Evolutionary conservation across 2,888 invertebrate species (phyloP), one percentile per base, ranked within the genome.

Genomic region (Smittia aterrima): DNA sequence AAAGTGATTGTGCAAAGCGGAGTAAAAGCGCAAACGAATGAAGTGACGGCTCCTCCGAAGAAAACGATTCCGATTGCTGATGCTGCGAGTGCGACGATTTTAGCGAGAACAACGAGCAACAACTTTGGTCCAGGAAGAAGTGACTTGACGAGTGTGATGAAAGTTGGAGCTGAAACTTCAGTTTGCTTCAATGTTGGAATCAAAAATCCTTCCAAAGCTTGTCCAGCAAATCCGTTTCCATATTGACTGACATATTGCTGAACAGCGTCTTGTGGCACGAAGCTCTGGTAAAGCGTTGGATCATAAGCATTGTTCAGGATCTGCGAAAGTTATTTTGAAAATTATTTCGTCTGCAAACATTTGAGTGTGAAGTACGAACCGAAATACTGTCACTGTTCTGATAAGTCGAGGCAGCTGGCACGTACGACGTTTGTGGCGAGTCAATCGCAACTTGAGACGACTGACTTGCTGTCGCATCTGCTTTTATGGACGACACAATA

Each of bases 1-100:
- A 79, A 79, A 1, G 84, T 82, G 74, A 87, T 84, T 11, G 84
- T 83, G 77, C 89, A 89, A 71, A 88, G 76, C 1, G 86, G 85
- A 0, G 88, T 87, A 2, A 87, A 79, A 3, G 85, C 84, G 78
- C 88, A 89, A 0, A 88, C 78, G 1, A 85, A 81, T 1, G 84
- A 85, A 0, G 86, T 86, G 22, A 87, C 81, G 22, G 85, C 80
- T 9, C 85, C 83, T 1, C 87, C 87, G 70, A 87, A 79, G 3
- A 86, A 74, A 2, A 87, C 78, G 3, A 86, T 79, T 9, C 80
- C 79, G 4, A 84, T 78, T 4, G 84, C 83, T 11, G 85, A 84
- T 4, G 85, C 58, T 0, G 85, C 76, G 24, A 84, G 82, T 16
- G 84, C 79, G 18, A 83, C 81, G 4, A 84, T 78, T 76, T 84